These are phyloP conservation scores for Cheilosia impressa DNA, from an alignment of 2,888 invertebrate genomes.

Conservation along the genomic window DNA sequence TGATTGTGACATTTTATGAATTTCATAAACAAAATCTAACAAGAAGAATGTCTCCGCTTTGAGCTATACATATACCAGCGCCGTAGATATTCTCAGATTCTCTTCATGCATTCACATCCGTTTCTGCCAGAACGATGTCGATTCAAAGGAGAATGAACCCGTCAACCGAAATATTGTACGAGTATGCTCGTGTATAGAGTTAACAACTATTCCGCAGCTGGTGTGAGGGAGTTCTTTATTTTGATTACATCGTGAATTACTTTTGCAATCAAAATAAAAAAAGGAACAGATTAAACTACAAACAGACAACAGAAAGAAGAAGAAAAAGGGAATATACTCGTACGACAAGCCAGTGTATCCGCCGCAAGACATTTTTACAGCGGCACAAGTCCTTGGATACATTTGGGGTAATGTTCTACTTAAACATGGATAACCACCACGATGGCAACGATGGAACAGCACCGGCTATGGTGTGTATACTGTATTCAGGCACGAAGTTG, in stretches of 20 bases:
- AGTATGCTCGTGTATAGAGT: slow-evolving; percentile 1
- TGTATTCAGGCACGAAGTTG: not conserved
- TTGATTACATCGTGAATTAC: slow-evolving; percentile 48
- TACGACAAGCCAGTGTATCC: slow-evolving; percentile 30
- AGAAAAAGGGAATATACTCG: too few relatives aligned
- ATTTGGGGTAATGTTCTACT: slow-evolving; percentile 49
- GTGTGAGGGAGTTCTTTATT: not conserved
- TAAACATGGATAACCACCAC: slow-evolving; percentile 43
- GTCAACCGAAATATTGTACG: not conserved
- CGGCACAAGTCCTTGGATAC: slow-evolving; percentile 27
- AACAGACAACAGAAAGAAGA: not conserved
- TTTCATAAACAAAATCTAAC: slow-evolving; percentile 18
- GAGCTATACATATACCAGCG: not conserved
- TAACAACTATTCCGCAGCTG: slow-evolving; percentile 14
- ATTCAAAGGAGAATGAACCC: slow-evolving; percentile 48
- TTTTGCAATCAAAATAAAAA: slow-evolving; percentile 39
- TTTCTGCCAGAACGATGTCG: slow-evolving; percentile 27
- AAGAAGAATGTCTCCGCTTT: not conserved
- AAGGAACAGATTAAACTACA: slow-evolving; percentile 8
- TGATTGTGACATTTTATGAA: slow-evolving; percentile 33
- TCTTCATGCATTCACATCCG: slow-evolving; percentile 27
- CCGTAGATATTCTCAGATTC: not conserved
- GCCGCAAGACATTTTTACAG: slow-evolving; percentile 28
- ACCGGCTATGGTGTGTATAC: not conserved
- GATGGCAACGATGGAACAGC: not conserved